Base-by-base conservation (phyloP, 1,140 invertebrate genomes). In the Protaetia brevitarsis region DNA sequence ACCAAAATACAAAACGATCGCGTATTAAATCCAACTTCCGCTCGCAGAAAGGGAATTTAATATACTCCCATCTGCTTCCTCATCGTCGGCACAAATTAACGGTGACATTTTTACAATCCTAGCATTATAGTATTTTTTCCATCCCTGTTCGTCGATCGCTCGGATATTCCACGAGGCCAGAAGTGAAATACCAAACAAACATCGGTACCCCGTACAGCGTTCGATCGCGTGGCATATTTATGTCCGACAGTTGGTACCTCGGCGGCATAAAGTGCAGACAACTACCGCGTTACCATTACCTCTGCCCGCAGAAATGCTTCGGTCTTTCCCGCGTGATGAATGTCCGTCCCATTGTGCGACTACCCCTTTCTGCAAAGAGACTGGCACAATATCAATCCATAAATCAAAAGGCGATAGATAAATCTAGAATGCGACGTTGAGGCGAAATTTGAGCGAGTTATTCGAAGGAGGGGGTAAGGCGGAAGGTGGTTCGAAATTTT, bases 321-420 rank as follows among this genome's bases (percentile, higher is more conserved):
- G 11, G 36, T 37, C 36, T 37, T 45, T 37, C 34, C n/a, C 4
- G 63, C 57, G 69, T 73, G 71, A 73, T 73, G 68, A 71, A 73
- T 73, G 71, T 69, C 68, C 66, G 62, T 65, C n/a, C 66, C 67
- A 73, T 73, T 73, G 71, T 67, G 71, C 59, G 63, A 66, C 58
- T 59, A 62, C 59, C 68, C n/a, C 70, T 72, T 71, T 66, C 68
- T 69, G 63, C 66, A 69, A 70, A 69, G 71, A 72, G 70, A 73
- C 72, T 68, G 71, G 68, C 72, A 75, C 72, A 75, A 75, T 74
- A 74, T 74, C 71, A 73, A 68, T 72, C 71, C 74, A 75, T 74
- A 75, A 75, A 75, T 75, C 72, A 74, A 71, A 74, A 65, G 68
- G 71, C 69, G 69, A 70, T 70, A 71, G 71, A 75, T 75, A 75